Percentiles rank a stretch among this genome's conserved stretches.
Conservation (phyloP, 2,113 vertebrate genomes). For the Meleagris gallopavo region DNA sequence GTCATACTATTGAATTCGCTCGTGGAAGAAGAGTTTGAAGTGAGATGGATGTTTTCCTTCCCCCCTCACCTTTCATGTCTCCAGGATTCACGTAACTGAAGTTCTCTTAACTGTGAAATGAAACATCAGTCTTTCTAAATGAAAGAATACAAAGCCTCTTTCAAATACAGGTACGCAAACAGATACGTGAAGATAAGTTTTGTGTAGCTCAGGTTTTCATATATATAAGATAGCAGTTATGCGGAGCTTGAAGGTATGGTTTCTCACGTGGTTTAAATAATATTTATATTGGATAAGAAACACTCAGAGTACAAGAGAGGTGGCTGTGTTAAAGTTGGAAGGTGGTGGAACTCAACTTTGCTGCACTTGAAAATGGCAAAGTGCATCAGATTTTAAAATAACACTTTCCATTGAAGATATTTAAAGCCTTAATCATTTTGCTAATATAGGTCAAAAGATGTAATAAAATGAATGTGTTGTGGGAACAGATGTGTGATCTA, state of each 20-base stretch:
- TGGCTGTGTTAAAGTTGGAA: not conserved
- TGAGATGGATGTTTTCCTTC: not conserved
- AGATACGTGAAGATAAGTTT: not conserved
- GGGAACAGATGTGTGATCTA: not conserved
- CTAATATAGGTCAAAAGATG: not conserved
- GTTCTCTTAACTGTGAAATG: not conserved
- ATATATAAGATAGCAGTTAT: not conserved
- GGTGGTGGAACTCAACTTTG: not conserved
- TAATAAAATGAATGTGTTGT: not conserved
- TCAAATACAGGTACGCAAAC: not conserved
- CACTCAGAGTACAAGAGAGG: not conserved
- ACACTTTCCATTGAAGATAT: not conserved
- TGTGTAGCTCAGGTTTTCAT: not conserved
- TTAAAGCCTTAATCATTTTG: conserved; percentile 17
- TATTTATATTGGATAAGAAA: not conserved
- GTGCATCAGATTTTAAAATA: not conserved
- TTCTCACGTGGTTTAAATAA: not conserved
- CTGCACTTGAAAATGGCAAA: conserved; percentile 11
- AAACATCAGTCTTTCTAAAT: conserved; percentile 14
- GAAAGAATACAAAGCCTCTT: not conserved
- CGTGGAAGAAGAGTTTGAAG: conserved; percentile 16
- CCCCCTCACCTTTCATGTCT: not conserved
- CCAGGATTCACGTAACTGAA: not conserved
- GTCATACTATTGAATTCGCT: not conserved
- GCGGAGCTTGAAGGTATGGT: not conserved